Percentiles rank a stretch among this genome's conserved stretches.
Evolutionary conservation across 1,140 invertebrate genomes (phyloP).

Genomic region (Drosophila sp.): DNA sequence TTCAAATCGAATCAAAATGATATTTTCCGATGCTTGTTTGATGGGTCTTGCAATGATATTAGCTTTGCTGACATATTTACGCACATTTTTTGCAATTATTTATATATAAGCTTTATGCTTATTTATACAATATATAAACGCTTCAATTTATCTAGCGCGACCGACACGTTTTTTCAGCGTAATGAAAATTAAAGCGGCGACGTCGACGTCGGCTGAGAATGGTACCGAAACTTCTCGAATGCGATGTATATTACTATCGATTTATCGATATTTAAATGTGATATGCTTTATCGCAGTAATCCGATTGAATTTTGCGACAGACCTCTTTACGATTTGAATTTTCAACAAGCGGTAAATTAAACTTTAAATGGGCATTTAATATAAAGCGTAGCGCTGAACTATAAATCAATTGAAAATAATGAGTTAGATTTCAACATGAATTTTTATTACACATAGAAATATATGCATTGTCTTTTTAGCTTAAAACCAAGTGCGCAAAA

Average conservation of each 20-base stretch:
- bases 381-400: too few species aligned
- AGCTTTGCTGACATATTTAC: conserved; percentile 16
- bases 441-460: conserved; percentile 69
- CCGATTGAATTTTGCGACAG: not conserved
- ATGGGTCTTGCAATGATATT: conserved; percentile 9
- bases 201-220: conserved; percentile 46
- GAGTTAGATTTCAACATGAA: conserved; percentile 60
- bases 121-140: conserved; percentile 43
- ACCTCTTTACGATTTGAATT: not conserved
- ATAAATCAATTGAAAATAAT: not conserved
- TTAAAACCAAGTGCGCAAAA: conserved; percentile 65
- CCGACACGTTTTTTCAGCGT: conserved; percentile 59
- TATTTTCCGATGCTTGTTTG: conserved; percentile 6
- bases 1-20: not conserved
- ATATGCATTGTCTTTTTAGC: conserved; percentile 41
- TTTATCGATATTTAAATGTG: conserved; percentile 16
- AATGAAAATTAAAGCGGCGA: conserved; percentile 54
- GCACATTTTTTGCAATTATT: conserved; percentile 43
- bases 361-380: too few species aligned
- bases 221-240: conserved; percentile 53
- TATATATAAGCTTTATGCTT: conserved; percentile 35
- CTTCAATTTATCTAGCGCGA: conserved; percentile 42
- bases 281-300: not conserved
- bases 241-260: conserved; percentile 5
- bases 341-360: not conserved